Percentiles rank a stretch among this genome's conserved stretches.
phyloP scores from a whole-genome alignment of 2,888 invertebrate genomes.

The Deilephila elpenor region DNA sequence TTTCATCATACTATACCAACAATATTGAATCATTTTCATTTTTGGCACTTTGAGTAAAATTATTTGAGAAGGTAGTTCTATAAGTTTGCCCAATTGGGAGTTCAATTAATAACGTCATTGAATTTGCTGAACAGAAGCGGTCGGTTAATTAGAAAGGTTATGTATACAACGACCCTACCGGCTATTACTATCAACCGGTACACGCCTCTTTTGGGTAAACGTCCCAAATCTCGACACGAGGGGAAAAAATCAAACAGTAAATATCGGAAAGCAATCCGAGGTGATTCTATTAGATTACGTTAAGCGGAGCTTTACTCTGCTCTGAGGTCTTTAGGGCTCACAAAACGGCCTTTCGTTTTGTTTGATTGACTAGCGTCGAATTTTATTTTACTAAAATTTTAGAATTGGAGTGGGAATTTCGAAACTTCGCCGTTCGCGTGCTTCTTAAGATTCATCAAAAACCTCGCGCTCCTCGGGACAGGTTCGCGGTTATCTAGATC shows the following conservation, averaged over 20 bases:
- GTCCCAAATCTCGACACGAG: constrained; percentile 75
- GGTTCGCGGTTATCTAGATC: constrained; percentile 67
- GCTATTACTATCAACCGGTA: constrained; percentile 68
- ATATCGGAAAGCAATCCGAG: constrained; percentile 82
- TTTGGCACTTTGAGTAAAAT: too few species aligned
- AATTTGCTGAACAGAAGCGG: constrained; percentile 42
- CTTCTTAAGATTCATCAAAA: constrained; percentile 63
- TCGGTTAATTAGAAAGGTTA: constrained; percentile 77
- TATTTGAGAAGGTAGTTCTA: too few species aligned
- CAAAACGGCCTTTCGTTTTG: constrained; percentile 54
- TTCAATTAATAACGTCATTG: not conserved
- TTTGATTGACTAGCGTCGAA: constrained; percentile 41
- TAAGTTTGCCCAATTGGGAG: not conserved
- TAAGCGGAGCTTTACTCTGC: constrained; percentile 67
- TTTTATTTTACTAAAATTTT: constrained; percentile 21
- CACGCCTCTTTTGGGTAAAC: constrained; percentile 79
- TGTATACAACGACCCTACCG: constrained; percentile 69
- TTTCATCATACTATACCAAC: not conserved
- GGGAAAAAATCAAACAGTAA: constrained; percentile 81
- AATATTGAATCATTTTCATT: not conserved
- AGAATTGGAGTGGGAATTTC: constrained; percentile 46
- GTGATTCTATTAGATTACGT: constrained; percentile 82
- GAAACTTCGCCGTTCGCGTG: constrained; percentile 61
- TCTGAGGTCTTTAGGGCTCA: constrained; percentile 58
- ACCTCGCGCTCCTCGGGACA: constrained; percentile 42